phyloP scores from a whole-genome alignment of 2,797 vertebrate species.

The Bucorvus abyssinicus region DNA sequence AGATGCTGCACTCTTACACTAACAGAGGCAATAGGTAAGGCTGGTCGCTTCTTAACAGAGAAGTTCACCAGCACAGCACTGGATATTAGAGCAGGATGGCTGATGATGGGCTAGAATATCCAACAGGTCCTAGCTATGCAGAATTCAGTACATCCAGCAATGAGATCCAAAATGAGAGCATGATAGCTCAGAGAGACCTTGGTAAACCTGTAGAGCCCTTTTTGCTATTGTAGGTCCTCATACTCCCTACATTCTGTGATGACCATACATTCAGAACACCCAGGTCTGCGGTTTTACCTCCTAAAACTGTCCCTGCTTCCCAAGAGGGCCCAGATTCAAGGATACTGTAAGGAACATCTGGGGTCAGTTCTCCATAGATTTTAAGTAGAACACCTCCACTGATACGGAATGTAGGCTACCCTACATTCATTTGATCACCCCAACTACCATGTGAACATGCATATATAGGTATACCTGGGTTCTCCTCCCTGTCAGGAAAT shows the following conservation, averaged over 20 bases:
- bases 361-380: background rate
- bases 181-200: background rate
- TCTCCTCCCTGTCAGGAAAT: slow-evolving; percentile 96
- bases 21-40: background rate
- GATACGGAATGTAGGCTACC: background rate
- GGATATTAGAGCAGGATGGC: background rate
- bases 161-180: no score
- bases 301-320: background rate
- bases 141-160: background rate
- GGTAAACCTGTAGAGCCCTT: background rate
- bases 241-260: background rate
- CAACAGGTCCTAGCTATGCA: background rate
- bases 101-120: background rate
- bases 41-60: background rate
- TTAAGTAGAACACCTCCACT: background rate
- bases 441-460: background rate
- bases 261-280: background rate
- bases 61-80: background rate
- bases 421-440: background rate
- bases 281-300: background rate
- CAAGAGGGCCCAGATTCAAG: background rate
- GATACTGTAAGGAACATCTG: background rate
- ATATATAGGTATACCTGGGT: slow-evolving; percentile 67
- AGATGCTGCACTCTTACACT: background rate
- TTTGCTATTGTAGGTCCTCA: fast-evolving